A percentile compares a stretch with the other conserved stretches of the same genome.
These are phyloP conservation scores for Pterobdella sp. DNA, from an alignment of 2,888 invertebrate species.

Conservation along the genomic window DNA sequence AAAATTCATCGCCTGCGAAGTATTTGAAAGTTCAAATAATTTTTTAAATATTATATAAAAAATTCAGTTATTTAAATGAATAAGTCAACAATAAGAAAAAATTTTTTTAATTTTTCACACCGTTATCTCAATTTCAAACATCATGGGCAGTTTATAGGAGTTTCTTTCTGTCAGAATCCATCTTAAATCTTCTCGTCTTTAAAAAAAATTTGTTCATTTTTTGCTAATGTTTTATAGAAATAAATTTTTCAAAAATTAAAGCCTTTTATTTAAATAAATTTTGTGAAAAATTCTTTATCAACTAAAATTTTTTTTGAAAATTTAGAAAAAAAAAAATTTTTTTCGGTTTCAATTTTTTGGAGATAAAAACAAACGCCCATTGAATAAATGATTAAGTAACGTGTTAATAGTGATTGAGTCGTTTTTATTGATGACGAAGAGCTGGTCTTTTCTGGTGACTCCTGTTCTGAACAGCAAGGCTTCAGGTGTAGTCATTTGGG, in stretches of 20 bases:
- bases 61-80: neutral
- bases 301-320: neutral
- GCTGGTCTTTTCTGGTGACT: constrained; percentile 29
- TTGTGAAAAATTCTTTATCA: neutral
- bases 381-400: neutral
- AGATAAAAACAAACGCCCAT: no score
- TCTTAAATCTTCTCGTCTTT: constrained; percentile 21
- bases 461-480: constrained; percentile 44
- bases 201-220: neutral
- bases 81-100: neutral
- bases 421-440: constrained; percentile 23
- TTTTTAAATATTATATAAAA: constrained; percentile 1
- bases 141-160: neutral
- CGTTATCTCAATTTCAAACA: constrained; percentile 20
- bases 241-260: neutral
- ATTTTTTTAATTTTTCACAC: constrained; percentile 6
- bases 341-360: no score
- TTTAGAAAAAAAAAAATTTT: neutral
- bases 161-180: constrained; percentile 24
- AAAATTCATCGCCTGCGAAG: constrained; percentile 16
- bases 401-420: constrained; percentile 20
- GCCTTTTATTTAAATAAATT: neutral
- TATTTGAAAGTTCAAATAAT: neutral
- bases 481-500: constrained; percentile 62
- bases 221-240: neutral